These are phyloP conservation scores for Entomyzon cyanotis DNA, from an alignment of 2,113 vertebrate genomes.

Conservation along the genomic window DNA sequence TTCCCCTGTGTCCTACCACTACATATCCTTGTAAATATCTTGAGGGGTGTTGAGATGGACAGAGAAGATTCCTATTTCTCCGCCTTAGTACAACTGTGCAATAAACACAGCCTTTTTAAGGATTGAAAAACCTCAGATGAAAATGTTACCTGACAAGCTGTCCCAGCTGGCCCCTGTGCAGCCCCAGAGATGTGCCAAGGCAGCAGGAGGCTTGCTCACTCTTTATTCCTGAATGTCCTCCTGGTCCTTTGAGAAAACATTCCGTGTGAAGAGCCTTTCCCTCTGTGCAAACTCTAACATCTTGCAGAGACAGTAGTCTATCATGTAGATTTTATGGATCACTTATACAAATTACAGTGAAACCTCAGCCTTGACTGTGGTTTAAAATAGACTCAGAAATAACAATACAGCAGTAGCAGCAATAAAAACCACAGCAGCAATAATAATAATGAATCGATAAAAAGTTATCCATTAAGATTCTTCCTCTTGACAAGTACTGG, in stretches of 20 bases:
- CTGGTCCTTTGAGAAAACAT: not conserved
- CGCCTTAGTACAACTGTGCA: not conserved
- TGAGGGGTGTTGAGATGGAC: not conserved
- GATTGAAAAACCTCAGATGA: not conserved
- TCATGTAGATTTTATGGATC: constrained; percentile 24
- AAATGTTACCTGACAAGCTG: not conserved
- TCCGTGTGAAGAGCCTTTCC: not conserved
- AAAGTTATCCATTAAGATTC: not conserved
- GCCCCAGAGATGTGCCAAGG: not conserved
- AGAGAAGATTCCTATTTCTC: not conserved
- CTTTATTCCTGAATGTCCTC: not conserved
- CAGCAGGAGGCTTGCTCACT: not conserved
- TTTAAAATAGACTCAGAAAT: constrained; percentile 43
- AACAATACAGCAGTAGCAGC: not conserved
- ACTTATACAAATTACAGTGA: constrained; percentile 8
- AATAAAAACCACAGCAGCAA: not conserved
- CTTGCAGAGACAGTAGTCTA: not conserved
- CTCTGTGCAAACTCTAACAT: not conserved
- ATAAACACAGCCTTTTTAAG: not conserved
- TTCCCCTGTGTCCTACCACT: not conserved
- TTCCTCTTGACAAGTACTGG: not conserved
- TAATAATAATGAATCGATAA: constrained; percentile 1
- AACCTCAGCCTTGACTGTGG: not conserved
- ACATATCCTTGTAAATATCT: not conserved
- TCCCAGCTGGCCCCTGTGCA: not conserved